A percentile compares a stretch with the other conserved stretches of the same genome.
These are phyloP conservation scores for Carassius carassius DNA, from an alignment of 2,113 vertebrate species.

Conservation along the genomic window DNA sequence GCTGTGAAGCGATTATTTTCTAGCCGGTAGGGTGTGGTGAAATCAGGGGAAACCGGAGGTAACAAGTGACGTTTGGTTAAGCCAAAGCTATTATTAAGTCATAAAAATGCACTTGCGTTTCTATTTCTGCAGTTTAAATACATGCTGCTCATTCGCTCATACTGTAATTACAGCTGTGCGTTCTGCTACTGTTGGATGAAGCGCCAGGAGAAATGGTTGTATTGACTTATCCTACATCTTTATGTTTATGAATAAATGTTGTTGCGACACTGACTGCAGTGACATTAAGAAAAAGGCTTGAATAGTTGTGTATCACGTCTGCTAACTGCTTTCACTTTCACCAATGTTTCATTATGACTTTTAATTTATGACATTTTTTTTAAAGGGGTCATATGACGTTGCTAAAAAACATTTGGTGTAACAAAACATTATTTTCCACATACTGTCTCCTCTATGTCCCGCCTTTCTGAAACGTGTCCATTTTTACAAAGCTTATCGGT, in stretches of 20 bases:
- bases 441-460: no score
- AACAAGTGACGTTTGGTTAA: conserved; percentile 62
- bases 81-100: conserved; percentile 72
- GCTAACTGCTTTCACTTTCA: no score
- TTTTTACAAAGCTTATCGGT: no score
- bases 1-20: conserved; percentile 51
- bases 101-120: conserved; percentile 64
- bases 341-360: no score
- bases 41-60: conserved; percentile 39
- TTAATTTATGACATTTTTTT: no score
- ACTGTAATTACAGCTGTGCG: conserved; percentile 29
- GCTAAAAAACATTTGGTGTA: no score
- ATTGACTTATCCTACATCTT: not conserved
- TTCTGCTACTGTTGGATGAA: not conserved
- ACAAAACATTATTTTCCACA: no score
- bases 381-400: no score
- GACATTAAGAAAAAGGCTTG: not conserved
- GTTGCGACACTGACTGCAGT: not conserved
- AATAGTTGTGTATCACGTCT: no score
- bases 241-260: not conserved
- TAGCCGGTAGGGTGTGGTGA: conserved; percentile 57
- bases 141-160: conserved; percentile 58
- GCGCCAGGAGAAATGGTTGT: not conserved
- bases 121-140: conserved; percentile 76
- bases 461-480: no score